Evolutionary conservation across 1,140 invertebrate species (phyloP), one percentile per base, ranked within the genome.

Genomic region (Papilio aristodemus): DNA sequence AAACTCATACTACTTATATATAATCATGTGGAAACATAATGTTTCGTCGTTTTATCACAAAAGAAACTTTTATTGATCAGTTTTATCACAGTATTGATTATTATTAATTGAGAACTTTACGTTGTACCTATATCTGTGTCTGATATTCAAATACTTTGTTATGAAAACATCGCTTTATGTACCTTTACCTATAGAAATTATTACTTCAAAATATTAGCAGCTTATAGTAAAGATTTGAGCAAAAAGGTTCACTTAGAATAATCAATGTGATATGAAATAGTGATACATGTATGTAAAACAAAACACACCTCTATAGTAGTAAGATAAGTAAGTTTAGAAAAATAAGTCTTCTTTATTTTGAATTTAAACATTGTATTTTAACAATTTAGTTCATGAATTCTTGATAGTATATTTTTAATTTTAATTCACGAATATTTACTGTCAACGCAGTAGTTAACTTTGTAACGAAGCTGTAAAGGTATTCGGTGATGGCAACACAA

Each of bases 11-110:
- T n/a, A n/a, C n/a, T n/a, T n/a, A n/a, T 22, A 54, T 54, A 8
- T 19, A 46, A 46, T 19, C 43, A 17, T 46, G 46, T 54, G 22
- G 46, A 50, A 50, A 50, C 17, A 50, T 17, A 54, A 54, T 25
- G 17, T 50, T 22, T 22, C 46, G 9, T 25, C 19, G 19, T 50
- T 50, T 50, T 50, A 50, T 50, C 19, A 22, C 8, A 22, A 54
- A 54, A 54, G 46, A 25, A 54, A 54, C 19, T 11, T 54, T 54
- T 54, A 54, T 54, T 54, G 43, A 50, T 50, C 43, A 50, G 17
- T 50, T 50, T 50, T 50, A 50, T 50, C 43, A 17, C 14, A 14
- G 41, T n/a, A 50, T 19, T 19, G 46, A 54, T 54, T 54, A 11
- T 32, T 22, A 54, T 22, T 54, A 54, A 54, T 22, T 54, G 9